Evolutionary conservation across 2,113 vertebrate genomes (phyloP).

Genomic region (Vulpes vulpes): DNA sequence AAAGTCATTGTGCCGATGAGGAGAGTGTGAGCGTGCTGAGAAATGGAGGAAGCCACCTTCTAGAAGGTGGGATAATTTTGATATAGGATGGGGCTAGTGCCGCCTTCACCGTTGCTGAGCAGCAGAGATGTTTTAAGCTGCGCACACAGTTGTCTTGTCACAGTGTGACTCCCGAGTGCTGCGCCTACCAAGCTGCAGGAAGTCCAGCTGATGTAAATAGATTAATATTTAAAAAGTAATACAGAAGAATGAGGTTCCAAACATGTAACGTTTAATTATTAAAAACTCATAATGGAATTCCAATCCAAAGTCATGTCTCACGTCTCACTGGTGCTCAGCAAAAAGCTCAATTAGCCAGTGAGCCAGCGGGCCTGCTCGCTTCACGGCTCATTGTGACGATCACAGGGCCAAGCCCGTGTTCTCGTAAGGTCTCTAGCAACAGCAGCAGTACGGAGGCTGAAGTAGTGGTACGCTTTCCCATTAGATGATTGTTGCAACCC

Average conservation of each 20-base stretch:
- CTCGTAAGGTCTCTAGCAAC: not conserved
- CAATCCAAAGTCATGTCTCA: constrained; percentile 81
- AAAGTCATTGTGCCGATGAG: not conserved
- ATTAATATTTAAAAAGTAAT: constrained; percentile 92
- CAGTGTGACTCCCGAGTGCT: constrained; percentile 82
- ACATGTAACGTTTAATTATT: constrained; percentile 91
- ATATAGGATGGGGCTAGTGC: not conserved
- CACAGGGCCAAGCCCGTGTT: constrained; percentile 23
- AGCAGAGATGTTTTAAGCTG: constrained; percentile 77
- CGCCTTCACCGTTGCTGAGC: constrained; percentile 55
- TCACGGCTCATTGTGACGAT: constrained; percentile 16
- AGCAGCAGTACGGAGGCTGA: not conserved
- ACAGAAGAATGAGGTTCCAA: constrained; percentile 88
- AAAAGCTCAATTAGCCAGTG: constrained; percentile 84
- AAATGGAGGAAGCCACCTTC: not conserved
- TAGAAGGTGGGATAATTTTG: not conserved
- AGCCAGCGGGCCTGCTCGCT: constrained; percentile 15
- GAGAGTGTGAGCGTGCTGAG: not conserved
- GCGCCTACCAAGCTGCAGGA: constrained; percentile 82
- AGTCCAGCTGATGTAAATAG: constrained; percentile 89
- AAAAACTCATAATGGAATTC: constrained; percentile 90
- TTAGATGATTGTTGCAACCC: not conserved
- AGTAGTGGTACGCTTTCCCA: not conserved
- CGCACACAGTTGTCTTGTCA: constrained; percentile 75
- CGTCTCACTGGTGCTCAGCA: constrained; percentile 78